These are phyloP conservation scores for Agrilus biguttatus DNA, from an alignment of 2,888 invertebrate genomes.

Conservation along the genomic window DNA sequence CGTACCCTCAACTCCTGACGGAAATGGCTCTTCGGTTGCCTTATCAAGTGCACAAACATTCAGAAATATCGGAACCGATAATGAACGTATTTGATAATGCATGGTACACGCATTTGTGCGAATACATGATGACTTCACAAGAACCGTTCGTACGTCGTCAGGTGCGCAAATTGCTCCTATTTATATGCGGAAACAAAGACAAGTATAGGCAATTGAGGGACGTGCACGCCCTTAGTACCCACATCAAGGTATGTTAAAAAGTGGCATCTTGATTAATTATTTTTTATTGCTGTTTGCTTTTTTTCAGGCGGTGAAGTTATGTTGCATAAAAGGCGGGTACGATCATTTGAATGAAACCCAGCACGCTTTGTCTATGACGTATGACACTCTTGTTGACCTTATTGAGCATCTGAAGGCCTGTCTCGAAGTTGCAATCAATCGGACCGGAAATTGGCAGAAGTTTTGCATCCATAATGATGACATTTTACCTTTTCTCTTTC, in stretches of 20 bases:
- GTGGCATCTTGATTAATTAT: not conserved
- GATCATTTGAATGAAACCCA: slow-evolving; percentile 31
- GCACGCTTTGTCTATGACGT: slow-evolving; percentile 48
- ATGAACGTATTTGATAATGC: slow-evolving; percentile 38
- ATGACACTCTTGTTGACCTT: slow-evolving; percentile 83
- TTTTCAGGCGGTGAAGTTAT: slow-evolving; percentile 35
- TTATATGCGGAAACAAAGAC: slow-evolving; percentile 90
- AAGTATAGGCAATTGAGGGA: slow-evolving; percentile 89
- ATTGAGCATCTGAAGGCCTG: slow-evolving; percentile 92
- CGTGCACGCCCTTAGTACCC: slow-evolving; percentile 81
- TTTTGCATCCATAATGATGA: slow-evolving; percentile 63
- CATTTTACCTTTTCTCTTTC: slow-evolving; percentile 68
- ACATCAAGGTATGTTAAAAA: slow-evolving; percentile 47
- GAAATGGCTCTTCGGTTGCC: slow-evolving; percentile 90
- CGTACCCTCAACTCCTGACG: slow-evolving; percentile 85
- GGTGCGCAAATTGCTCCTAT: slow-evolving; percentile 79
- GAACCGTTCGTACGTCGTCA: slow-evolving; percentile 81
- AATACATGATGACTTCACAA: slow-evolving; percentile 90
- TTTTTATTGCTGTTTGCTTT: slow-evolving; percentile 1
- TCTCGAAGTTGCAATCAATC: slow-evolving; percentile 78
- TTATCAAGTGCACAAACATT: slow-evolving; percentile 80
- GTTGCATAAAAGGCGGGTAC: slow-evolving; percentile 41
- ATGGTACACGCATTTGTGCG: slow-evolving; percentile 75
- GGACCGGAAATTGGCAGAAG: slow-evolving; percentile 92
- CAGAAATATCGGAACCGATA: slow-evolving; percentile 37